Conservation (phyloP, 2,113 vertebrate genomes). For the Sapajus apella region DNA sequence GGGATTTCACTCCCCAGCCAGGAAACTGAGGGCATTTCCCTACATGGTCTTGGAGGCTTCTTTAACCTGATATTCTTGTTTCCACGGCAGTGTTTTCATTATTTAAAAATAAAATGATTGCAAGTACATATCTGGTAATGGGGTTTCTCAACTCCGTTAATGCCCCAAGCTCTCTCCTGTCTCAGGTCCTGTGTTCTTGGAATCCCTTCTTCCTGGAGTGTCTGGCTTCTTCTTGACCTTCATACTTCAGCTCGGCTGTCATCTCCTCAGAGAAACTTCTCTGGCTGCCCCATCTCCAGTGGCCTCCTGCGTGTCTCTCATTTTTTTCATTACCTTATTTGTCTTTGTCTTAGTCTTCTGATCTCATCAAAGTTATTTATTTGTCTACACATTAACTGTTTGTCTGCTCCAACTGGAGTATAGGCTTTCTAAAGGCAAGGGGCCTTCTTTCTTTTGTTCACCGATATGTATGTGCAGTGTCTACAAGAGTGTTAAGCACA, state of each 20-base stretch:
- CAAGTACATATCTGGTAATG: background rate
- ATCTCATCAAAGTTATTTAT: background rate
- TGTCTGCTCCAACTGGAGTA: background rate
- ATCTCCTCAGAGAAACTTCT: slow-evolving; percentile 19
- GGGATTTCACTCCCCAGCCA: background rate
- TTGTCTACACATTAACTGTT: background rate
- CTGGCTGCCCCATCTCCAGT: background rate
- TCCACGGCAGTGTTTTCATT: slow-evolving; percentile 8
- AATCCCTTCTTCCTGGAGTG: background rate
- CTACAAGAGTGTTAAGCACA: background rate
- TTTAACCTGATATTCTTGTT: background rate
- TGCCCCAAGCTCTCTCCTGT: background rate
- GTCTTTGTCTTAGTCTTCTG: background rate
- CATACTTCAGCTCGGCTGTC: background rate
- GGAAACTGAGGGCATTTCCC: background rate
- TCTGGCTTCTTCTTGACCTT: background rate
- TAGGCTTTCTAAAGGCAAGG: background rate
- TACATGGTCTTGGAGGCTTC: background rate
- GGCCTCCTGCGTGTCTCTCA: background rate
- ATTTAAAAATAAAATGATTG: background rate
- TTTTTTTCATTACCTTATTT: background rate
- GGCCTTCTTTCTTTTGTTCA: background rate
- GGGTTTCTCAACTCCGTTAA: background rate
- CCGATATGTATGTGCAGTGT: background rate
- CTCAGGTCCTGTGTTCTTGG: background rate